Conservation (phyloP, 1,140 invertebrate genomes). For the Trinorchestia longiramus region DNA sequence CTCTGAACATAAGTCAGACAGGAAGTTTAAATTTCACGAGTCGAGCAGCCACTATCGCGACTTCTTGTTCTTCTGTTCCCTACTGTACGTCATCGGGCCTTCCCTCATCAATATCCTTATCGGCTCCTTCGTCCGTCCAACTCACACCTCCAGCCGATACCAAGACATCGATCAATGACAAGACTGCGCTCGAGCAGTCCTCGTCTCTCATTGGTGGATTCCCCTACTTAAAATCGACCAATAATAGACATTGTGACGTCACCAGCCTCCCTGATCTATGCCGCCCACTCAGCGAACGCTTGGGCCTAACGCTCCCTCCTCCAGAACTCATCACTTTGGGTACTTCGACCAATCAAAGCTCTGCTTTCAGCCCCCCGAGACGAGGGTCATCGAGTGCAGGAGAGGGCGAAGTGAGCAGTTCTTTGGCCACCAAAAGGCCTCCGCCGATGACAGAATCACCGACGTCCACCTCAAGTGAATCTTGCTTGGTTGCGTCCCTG, state of each 20-base stretch:
- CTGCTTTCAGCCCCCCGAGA: conserved; percentile 64
- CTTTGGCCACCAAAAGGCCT: conserved; percentile 32
- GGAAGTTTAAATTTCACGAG: conserved; percentile 35
- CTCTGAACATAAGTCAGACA: conserved; percentile 37
- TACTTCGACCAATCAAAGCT: conserved; percentile 60
- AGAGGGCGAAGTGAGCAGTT: conserved; percentile 68
- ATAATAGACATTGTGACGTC: conserved; percentile 17
- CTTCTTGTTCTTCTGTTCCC: conserved; percentile 23
- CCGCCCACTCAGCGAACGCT: conserved; percentile 7
- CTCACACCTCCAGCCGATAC: conserved; percentile 61
- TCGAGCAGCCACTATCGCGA: not conserved
- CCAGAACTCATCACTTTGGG: not conserved
- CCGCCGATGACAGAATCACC: conserved; percentile 52
- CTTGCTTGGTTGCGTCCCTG: conserved; percentile 54
- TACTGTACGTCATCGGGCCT: not conserved
- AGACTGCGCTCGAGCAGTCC: conserved; percentile 15
- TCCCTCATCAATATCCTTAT: conserved; percentile 1
- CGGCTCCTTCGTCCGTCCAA: conserved; percentile 12
- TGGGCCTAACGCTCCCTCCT: not conserved
- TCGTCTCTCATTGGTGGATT: conserved; percentile 20
- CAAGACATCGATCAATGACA: conserved; percentile 58
- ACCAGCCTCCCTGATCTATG: conserved; percentile 41
- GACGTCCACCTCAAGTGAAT: conserved; percentile 68
- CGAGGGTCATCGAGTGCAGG: conserved; percentile 58
- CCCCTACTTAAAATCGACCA: conserved; percentile 7